Percentiles rank a stretch among this genome's conserved stretches.
Conservation (phyloP, 1,140 invertebrate genomes). For the Helicoverpa armigera region DNA sequence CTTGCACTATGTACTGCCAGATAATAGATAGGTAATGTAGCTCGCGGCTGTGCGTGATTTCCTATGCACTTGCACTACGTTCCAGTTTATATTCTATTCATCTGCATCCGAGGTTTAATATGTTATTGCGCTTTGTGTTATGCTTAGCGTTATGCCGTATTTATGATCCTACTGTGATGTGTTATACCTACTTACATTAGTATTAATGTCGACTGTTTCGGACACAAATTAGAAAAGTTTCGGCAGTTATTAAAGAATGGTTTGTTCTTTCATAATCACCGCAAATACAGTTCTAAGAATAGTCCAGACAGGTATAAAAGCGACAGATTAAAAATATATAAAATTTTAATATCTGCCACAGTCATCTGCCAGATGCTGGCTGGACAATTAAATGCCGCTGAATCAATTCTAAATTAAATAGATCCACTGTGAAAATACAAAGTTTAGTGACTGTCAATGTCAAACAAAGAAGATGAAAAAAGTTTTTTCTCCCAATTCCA, state of each 20-base stretch:
- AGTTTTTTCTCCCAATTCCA: constrained; percentile 85
- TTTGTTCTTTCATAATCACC: not conserved
- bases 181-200: not conserved
- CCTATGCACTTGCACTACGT: constrained; percentile 38
- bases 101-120: constrained; percentile 31
- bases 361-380: constrained; percentile 71
- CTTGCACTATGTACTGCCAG: constrained; percentile 36
- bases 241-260: constrained; percentile 8
- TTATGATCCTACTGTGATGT: not conserved
- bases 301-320: constrained; percentile 55
- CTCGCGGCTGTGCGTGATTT: constrained; percentile 47
- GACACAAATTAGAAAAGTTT: constrained; percentile 14
- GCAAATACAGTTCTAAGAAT: constrained; percentile 42
- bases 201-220: not conserved
- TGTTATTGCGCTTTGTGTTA: constrained; percentile 38
- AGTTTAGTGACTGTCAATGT: constrained; percentile 85
- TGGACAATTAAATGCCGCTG: constrained; percentile 76
- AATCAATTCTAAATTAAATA: constrained; percentile 85
- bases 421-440: constrained; percentile 83
- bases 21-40: constrained; percentile 45
- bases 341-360: constrained; percentile 71
- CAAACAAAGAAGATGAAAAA: constrained; percentile 87
- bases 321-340: constrained; percentile 48
- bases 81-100: constrained; percentile 44
- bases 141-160: constrained; percentile 3